Evolutionary conservation across 2,797 vertebrate species (phyloP).

Genomic region (Vultur gryphus): DNA sequence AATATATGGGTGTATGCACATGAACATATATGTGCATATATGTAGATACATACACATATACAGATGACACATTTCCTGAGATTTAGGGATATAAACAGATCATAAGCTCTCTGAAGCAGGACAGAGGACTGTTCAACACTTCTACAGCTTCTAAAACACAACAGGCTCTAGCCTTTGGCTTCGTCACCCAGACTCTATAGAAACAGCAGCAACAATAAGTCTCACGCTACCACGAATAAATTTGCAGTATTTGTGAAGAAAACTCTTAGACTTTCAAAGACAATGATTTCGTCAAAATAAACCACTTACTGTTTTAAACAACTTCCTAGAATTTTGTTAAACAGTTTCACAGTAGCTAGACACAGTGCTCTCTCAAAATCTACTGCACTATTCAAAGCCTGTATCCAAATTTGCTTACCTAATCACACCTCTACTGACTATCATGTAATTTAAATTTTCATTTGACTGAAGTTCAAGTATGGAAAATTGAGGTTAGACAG

Average conservation of each 20-base stretch:
- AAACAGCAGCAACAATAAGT: background rate
- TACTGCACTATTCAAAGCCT: background rate
- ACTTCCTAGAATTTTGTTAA: background rate
- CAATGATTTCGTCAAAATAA: background rate
- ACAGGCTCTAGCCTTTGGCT: background rate
- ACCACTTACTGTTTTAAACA: background rate
- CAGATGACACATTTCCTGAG: background rate
- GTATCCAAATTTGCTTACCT: background rate
- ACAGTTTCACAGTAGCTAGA: background rate
- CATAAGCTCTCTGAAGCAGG: background rate
- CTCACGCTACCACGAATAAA: background rate
- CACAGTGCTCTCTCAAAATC: accelerated
- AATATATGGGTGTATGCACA: accelerated
- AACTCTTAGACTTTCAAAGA: background rate
- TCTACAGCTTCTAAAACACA: background rate
- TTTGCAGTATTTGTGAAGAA: background rate
- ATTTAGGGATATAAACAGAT: background rate
- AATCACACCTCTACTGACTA: background rate
- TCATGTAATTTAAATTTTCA: background rate
- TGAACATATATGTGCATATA: background rate
- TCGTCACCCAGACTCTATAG: background rate
- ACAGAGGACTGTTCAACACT: background rate
- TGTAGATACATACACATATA: background rate
- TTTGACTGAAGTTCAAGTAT: background rate
- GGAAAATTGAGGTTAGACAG: background rate